Conservation (phyloP, 2,888 invertebrate species). For the Shargacucullia verbasci region DNA sequence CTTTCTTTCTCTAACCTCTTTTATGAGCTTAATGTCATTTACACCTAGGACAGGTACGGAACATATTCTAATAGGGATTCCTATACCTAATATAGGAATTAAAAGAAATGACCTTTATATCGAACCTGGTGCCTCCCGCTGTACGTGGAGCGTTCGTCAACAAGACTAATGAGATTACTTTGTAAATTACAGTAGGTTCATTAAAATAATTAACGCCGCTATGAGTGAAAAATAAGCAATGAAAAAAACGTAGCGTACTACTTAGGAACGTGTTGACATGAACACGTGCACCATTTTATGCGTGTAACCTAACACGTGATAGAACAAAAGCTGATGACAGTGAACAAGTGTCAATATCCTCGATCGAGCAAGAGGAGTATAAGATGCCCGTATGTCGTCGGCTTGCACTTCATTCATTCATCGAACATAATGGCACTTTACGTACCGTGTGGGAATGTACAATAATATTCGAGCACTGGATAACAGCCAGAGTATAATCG, state of each 20-base stretch:
- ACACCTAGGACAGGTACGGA: too few species aligned
- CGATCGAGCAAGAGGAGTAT: constrained; percentile 71
- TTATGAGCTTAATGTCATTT: too few species aligned
- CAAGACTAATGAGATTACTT: too few species aligned
- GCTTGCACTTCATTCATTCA: constrained; percentile 81
- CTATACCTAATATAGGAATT: too few species aligned
- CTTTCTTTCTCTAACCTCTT: too few species aligned
- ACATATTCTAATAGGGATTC: not conserved
- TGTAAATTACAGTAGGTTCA: not conserved
- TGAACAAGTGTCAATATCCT: constrained; percentile 87
- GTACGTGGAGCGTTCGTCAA: too few species aligned
- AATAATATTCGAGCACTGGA: constrained; percentile 45
- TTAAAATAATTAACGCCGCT: constrained; percentile 8
- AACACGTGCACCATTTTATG: constrained; percentile 77
- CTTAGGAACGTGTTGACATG: constrained; percentile 50
- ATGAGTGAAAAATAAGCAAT: constrained; percentile 25
- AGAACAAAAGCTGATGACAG: constrained; percentile 81
- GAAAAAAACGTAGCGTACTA: constrained; percentile 34
- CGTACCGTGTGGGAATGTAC: constrained; percentile 74
- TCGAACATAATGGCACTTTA: constrained; percentile 76
- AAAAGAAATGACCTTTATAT: too few species aligned
- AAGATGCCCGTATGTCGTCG: constrained; percentile 85
- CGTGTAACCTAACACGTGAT: constrained; percentile 81
- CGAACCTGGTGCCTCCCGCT: not conserved
- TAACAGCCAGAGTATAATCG: constrained; percentile 18